Evolutionary conservation across 2,113 vertebrate species (phyloP).

Genomic region (Erpornis zantholeuca): DNA sequence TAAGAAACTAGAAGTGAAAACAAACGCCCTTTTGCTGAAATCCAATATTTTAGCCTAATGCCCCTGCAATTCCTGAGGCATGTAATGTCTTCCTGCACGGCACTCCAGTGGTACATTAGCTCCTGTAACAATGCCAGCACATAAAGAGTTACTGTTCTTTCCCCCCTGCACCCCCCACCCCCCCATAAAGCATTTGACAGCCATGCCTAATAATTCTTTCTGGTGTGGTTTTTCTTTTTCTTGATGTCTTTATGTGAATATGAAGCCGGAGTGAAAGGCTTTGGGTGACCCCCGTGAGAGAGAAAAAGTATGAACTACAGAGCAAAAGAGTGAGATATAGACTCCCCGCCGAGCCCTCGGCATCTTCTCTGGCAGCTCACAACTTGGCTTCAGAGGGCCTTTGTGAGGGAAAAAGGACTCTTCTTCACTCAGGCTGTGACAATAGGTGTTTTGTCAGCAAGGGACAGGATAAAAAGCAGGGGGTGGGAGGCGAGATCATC

Average conservation of each 20-base stretch:
- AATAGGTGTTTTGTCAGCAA: slow-evolving; percentile 92
- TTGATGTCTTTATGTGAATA: slow-evolving; percentile 98
- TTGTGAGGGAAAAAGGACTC: slow-evolving; percentile 88
- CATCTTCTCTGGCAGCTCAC: slow-evolving; percentile 86
- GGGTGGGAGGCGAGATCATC: slow-evolving; percentile 77
- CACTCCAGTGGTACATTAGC: slow-evolving; percentile 32
- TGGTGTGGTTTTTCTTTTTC: slow-evolving; percentile 85
- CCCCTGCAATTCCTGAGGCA: background rate
- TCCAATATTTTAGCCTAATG: background rate
- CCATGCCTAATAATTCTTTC: slow-evolving; percentile 99
- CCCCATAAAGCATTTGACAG: slow-evolving; percentile 89
- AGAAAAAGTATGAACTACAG: slow-evolving; percentile 80
- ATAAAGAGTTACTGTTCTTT: slow-evolving; percentile 67
- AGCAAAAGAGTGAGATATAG: slow-evolving; percentile 74
- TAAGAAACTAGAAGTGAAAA: background rate
- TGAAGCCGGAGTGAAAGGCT: slow-evolving; percentile 91
- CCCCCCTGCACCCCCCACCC: background rate
- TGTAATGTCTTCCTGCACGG: background rate
- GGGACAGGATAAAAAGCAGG: slow-evolving; percentile 74
- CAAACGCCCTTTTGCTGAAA: background rate
- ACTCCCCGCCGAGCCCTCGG: slow-evolving; percentile 84
- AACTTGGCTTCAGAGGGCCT: slow-evolving; percentile 89
- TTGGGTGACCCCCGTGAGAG: slow-evolving; percentile 89
- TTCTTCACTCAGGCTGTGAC: slow-evolving; percentile 88
- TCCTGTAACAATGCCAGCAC: slow-evolving; percentile 57